Percentiles rank a stretch among this genome's conserved stretches.
Conservation (phyloP, 1,140 invertebrate genomes). For the Drosophila ambigua region DNA sequence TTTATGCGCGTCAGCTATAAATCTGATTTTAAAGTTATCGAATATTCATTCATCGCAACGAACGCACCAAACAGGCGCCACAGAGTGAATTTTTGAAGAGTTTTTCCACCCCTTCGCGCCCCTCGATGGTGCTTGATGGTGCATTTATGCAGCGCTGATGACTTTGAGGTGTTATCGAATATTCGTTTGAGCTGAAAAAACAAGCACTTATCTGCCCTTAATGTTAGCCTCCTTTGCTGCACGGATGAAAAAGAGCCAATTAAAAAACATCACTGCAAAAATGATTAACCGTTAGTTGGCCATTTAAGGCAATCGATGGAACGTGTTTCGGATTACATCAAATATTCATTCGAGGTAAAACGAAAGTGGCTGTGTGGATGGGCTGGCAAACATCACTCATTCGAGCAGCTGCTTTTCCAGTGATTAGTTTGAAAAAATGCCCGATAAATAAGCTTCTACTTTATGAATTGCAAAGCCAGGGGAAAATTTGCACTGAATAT, state of each 20-base stretch:
- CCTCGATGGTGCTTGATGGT: too few relatives aligned
- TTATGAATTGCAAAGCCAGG: too few relatives aligned
- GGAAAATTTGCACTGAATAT: too few relatives aligned
- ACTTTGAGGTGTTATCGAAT: constrained; percentile 6
- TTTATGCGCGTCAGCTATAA: constrained; percentile 23
- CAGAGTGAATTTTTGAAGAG: constrained; percentile 23
- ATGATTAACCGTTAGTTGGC: constrained; percentile 10
- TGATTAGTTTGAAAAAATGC: too few relatives aligned
- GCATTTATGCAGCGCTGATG: not conserved
- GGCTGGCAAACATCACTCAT: too few relatives aligned
- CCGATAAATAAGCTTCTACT: too few relatives aligned
- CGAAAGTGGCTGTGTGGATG: too few relatives aligned
- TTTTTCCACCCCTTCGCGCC: not conserved
- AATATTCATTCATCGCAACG: constrained; percentile 22
- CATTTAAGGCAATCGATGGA: constrained; percentile 1
- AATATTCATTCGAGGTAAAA: too few relatives aligned
- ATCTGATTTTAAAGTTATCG: constrained; percentile 36
- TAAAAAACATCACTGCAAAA: not conserved
- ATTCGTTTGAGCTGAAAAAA: constrained; percentile 2
- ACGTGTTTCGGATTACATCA: constrained; percentile 6
- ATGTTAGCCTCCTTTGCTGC: not conserved
- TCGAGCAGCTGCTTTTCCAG: too few relatives aligned
- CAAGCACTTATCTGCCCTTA: not conserved
- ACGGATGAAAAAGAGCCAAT: not conserved
- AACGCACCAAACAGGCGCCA: not conserved